phyloP scores from a whole-genome alignment of 2,113 vertebrate species.

The Oryzias celebensis region DNA sequence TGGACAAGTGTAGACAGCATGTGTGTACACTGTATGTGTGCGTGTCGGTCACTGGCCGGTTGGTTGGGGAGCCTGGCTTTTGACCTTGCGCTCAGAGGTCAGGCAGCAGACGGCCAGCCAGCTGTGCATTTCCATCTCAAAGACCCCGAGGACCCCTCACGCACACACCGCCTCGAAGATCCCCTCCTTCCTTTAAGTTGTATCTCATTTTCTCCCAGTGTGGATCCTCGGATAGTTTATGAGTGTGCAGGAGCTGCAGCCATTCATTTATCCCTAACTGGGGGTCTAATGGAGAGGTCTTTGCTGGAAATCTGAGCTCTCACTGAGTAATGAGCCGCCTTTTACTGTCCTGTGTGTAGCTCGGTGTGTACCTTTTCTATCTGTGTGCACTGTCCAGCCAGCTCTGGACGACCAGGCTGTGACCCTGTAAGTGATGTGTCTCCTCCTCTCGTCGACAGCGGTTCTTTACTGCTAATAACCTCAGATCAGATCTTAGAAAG shows the following conservation, averaged over 20 bases:
- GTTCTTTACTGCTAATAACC: conserved; percentile 85
- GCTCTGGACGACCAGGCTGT: conserved; percentile 79
- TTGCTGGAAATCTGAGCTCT: conserved; percentile 80
- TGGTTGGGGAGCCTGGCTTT: conserved; percentile 80
- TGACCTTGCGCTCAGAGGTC: conserved; percentile 94
- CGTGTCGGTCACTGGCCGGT: conserved; percentile 58
- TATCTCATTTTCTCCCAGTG: conserved; percentile 70
- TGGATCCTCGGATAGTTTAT: conserved; percentile 82
- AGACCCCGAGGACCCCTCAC: conserved; percentile 74
- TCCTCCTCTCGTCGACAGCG: conserved; percentile 76
- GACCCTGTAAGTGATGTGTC: conserved; percentile 84
- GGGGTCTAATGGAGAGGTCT: conserved; percentile 80
- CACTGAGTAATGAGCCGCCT: conserved; percentile 84
- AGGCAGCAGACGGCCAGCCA: conserved; percentile 96
- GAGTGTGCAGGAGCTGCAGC: conserved; percentile 73
- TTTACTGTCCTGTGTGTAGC: conserved; percentile 73
- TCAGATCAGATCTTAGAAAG: conserved; percentile 78
- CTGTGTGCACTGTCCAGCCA: conserved; percentile 34
- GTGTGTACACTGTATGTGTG: conserved; percentile 36
- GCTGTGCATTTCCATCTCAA: conserved; percentile 99
- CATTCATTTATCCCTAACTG: conserved; percentile 82
- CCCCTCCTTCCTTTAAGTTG: conserved; percentile 78
- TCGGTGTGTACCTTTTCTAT: conserved; percentile 19
- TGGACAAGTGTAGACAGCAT: conserved; percentile 16
- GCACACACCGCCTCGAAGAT: conserved; percentile 38